A percentile compares a stretch with the other conserved stretches of the same genome.
Evolutionary conservation across 1,140 invertebrate genomes (phyloP).

Genomic region (Dendrolimus kikuchii): DNA sequence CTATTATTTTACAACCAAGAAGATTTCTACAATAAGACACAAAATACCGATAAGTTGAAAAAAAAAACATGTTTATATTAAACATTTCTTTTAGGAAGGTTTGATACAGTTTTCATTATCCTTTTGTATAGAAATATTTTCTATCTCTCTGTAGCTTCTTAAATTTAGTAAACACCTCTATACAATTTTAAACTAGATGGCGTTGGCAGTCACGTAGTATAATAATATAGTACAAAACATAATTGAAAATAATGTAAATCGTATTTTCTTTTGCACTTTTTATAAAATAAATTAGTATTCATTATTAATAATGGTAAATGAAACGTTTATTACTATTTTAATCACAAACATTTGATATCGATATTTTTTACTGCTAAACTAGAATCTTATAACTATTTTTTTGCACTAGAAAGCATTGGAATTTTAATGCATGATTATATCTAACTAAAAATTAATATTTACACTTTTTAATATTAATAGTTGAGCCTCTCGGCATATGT

Average conservation of each 20-base stretch:
- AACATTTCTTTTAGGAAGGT: too few relatives aligned
- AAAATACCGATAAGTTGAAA: too few relatives aligned
- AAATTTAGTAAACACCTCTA: too few relatives aligned
- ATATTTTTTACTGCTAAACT: slow-evolving; percentile 11
- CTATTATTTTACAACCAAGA: too few relatives aligned
- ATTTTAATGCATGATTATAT: slow-evolving; percentile 23
- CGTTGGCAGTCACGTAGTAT: slow-evolving; percentile 2
- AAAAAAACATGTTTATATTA: too few relatives aligned
- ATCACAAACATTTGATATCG: slow-evolving; percentile 29
- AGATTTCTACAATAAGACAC: too few relatives aligned
- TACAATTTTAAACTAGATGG: slow-evolving; percentile 3
- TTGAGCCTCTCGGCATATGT: slow-evolving; percentile 4
- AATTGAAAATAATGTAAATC: too few relatives aligned
- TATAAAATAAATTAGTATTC: slow-evolving; percentile 3
- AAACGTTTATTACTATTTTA: slow-evolving; percentile 13
- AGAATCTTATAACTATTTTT: slow-evolving; percentile 19
- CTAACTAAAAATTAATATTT: slow-evolving; percentile 15
- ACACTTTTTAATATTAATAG: slow-evolving; percentile 7
- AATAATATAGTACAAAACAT: background rate
- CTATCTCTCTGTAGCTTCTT: too few relatives aligned
- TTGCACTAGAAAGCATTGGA: slow-evolving; percentile 40
- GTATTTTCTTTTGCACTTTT: too few relatives aligned
- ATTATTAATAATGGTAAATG: slow-evolving; percentile 14
- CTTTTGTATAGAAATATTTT: too few relatives aligned
- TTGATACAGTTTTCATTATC: too few relatives aligned